phyloP scores from a whole-genome alignment of 2,797 vertebrate species.

The Oryzias dopingdopingensis region DNA sequence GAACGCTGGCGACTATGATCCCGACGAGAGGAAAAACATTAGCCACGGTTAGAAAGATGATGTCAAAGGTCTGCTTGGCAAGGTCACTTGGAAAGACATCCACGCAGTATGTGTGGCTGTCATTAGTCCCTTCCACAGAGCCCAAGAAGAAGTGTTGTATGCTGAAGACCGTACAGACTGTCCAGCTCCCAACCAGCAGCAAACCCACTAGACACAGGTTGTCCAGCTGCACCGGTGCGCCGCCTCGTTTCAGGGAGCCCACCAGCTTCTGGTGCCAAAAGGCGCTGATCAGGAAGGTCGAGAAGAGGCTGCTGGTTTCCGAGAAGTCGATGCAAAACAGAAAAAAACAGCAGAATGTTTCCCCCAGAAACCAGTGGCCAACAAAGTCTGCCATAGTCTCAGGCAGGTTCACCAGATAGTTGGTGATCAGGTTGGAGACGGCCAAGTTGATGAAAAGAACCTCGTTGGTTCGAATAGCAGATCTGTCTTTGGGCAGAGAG shows the following conservation, averaged over 20 bases:
- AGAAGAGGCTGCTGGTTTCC: conserved; percentile 80
- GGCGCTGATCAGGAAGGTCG: conserved; percentile 76
- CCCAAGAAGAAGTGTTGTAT: conserved; percentile 67
- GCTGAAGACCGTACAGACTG: conserved; percentile 60
- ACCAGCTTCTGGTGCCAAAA: conserved; percentile 84
- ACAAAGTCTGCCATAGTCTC: conserved; percentile 69
- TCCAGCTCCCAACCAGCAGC: conserved; percentile 74
- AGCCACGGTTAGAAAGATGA: conserved; percentile 65
- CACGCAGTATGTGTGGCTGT: conserved; percentile 48
- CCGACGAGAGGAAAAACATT: conserved; percentile 71
- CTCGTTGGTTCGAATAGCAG: conserved; percentile 69
- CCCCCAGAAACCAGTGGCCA: conserved; percentile 68
- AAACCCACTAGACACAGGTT: conserved; percentile 53
- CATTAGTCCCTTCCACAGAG: conserved; percentile 34
- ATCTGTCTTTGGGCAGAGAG: conserved; percentile 61
- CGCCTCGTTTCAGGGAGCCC: conserved; percentile 71
- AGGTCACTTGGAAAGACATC: conserved; percentile 48
- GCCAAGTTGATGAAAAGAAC: conserved; percentile 80
- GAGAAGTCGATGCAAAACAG: conserved; percentile 74
- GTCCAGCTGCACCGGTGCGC: conserved; percentile 69
- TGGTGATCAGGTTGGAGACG: conserved; percentile 80
- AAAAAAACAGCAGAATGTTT: conserved; percentile 68
- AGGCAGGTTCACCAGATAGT: conserved; percentile 78
- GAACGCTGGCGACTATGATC: conserved; percentile 63
- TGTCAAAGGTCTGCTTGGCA: conserved; percentile 55